Evolutionary conservation across 2,113 vertebrate species (phyloP).

Genomic region (Fregata magnificens): DNA sequence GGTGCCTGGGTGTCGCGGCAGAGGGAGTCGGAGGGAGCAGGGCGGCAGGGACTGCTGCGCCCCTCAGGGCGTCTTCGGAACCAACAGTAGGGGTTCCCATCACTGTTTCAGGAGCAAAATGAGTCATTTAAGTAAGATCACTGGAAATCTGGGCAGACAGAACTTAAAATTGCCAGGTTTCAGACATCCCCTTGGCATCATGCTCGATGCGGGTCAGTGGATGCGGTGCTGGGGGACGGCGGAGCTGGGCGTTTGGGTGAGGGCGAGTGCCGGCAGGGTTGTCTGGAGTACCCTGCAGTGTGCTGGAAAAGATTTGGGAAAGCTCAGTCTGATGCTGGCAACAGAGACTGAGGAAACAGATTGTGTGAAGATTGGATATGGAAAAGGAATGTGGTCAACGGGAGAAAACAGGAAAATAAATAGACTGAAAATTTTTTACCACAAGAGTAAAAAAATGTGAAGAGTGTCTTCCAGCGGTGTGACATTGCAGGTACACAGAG

Average conservation of each 20-base stretch:
- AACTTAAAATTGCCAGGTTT: neutral
- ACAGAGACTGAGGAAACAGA: too few relatives aligned
- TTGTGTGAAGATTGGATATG: fast-evolving
- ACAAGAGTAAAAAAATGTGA: too few relatives aligned
- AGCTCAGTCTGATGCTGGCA: fast-evolving
- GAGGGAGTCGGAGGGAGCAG: neutral
- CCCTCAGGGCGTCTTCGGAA: neutral
- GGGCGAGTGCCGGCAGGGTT: too few relatives aligned
- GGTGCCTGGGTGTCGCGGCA: too few relatives aligned
- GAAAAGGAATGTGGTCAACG: too few relatives aligned
- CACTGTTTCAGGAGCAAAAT: neutral
- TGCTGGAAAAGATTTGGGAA: fast-evolving
- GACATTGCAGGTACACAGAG: neutral
- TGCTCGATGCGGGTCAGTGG: fast-evolving
- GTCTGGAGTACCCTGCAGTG: fast-evolving
- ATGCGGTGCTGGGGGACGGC: neutral
- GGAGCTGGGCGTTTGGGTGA: too few relatives aligned
- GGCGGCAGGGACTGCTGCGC: neutral
- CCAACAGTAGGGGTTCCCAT: fast-evolving
- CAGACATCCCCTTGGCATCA: fast-evolving
- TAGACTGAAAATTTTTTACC: neutral
- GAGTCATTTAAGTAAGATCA: too few relatives aligned
- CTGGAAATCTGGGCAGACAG: neutral
- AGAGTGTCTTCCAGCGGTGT: fast-evolving
- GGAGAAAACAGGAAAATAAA: neutral